These are phyloP conservation scores for Casuarius casuarius DNA, from an alignment of 2,113 vertebrate genomes.

Conservation along the genomic window DNA sequence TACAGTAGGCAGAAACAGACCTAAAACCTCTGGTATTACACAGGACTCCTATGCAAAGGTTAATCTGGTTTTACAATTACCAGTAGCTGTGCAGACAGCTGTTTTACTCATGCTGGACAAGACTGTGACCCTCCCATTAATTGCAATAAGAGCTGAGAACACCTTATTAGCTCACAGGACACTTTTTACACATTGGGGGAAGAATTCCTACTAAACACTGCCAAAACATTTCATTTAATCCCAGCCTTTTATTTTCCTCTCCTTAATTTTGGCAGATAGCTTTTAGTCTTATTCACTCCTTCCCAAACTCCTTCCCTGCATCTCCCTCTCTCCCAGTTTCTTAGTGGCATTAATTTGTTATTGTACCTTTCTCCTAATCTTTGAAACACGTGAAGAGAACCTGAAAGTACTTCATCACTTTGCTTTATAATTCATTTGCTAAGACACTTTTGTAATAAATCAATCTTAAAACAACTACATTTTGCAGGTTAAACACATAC, in stretches of 20 bases:
- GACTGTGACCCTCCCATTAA: fast-evolving
- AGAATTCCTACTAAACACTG: background rate
- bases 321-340: background rate
- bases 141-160: fast-evolving
- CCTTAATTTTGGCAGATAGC: background rate
- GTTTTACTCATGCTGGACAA: fast-evolving
- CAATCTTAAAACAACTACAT: background rate
- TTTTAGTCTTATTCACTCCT: background rate
- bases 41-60: fast-evolving
- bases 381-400: background rate
- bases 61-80: fast-evolving
- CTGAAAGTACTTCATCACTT: background rate
- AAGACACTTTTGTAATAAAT: background rate
- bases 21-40: fast-evolving
- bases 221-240: background rate
- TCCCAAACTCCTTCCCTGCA: background rate
- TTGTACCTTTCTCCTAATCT: background rate
- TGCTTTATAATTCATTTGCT: background rate
- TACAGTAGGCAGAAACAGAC: fast-evolving
- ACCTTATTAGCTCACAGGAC: too few species aligned
- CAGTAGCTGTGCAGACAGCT: background rate
- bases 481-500: background rate
- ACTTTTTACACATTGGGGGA: background rate
- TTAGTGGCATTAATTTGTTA: background rate
- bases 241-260: background rate